A percentile compares a stretch with the other conserved stretches of the same genome.
Conservation (phyloP, 2,888 invertebrate genomes). For the Acrobasis suavella region DNA sequence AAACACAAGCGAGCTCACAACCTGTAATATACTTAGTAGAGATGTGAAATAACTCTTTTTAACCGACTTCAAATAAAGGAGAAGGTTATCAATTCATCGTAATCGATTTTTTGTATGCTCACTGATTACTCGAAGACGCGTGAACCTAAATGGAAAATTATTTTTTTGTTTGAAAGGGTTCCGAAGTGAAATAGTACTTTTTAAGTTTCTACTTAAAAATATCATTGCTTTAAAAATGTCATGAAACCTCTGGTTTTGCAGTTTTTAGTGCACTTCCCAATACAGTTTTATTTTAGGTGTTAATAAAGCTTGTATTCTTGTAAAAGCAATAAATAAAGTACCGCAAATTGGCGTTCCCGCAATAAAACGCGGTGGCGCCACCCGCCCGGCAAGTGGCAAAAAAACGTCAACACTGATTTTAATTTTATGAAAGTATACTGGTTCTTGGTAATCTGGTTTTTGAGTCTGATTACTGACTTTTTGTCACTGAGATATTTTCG, state of each 20-base stretch:
- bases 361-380: conserved; percentile 7
- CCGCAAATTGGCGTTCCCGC: neutral
- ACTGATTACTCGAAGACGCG: no score
- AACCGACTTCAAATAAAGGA: no score
- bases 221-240: neutral
- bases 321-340: conserved; percentile 4
- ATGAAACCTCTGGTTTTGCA: neutral
- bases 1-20: no score
- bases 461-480: neutral
- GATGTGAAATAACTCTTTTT: no score
- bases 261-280: neutral
- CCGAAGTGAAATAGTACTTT: neutral
- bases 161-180: no score
- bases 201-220: no score
- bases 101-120: no score
- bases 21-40: no score
- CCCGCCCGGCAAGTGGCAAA: neutral
- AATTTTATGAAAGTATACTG: conserved; percentile 11
- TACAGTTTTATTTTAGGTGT: neutral
- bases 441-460: conserved; percentile 5
- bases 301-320: neutral
- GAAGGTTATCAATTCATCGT: no score
- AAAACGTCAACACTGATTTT: conserved; percentile 12
- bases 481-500: conserved; percentile 4
- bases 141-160: no score